Evolutionary conservation across 2,113 vertebrate genomes (phyloP).

Genomic region (Peucedramus taeniatus): DNA sequence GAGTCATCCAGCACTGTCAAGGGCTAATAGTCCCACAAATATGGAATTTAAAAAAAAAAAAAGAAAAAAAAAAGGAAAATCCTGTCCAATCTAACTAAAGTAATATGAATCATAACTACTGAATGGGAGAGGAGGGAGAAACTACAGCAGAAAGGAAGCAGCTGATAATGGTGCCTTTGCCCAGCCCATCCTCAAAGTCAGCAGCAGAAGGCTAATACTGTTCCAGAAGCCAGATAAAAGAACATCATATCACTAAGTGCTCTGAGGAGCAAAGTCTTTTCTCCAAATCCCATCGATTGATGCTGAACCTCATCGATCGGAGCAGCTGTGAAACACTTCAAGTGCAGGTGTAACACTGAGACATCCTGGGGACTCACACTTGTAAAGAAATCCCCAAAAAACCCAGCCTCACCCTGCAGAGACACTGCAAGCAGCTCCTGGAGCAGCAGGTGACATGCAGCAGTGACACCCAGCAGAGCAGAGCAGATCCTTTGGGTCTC

Average conservation of each 20-base stretch:
- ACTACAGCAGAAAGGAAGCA: background rate
- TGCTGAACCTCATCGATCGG: background rate
- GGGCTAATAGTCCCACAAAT: background rate
- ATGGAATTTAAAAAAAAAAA: background rate
- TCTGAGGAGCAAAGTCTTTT: background rate
- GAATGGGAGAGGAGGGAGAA: background rate
- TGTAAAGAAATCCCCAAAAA: background rate
- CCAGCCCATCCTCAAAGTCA: background rate
- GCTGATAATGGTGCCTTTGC: background rate
- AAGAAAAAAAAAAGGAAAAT: background rate
- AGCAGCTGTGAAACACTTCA: background rate
- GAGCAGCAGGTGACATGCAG: background rate
- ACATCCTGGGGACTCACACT: background rate
- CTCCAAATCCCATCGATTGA: background rate
- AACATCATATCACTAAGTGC: background rate
- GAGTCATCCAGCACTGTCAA: background rate
- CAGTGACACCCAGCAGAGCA: background rate
- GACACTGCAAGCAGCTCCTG: background rate
- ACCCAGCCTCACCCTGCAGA: background rate
- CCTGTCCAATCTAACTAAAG: background rate
- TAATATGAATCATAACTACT: background rate
- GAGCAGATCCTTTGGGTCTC: rapidly evolving
- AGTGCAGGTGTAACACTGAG: background rate
- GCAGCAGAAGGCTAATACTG: background rate
- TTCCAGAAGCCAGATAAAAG: background rate